phyloP scores from a whole-genome alignment of 2,888 invertebrate genomes.

The Ypsolopha scabrella region DNA sequence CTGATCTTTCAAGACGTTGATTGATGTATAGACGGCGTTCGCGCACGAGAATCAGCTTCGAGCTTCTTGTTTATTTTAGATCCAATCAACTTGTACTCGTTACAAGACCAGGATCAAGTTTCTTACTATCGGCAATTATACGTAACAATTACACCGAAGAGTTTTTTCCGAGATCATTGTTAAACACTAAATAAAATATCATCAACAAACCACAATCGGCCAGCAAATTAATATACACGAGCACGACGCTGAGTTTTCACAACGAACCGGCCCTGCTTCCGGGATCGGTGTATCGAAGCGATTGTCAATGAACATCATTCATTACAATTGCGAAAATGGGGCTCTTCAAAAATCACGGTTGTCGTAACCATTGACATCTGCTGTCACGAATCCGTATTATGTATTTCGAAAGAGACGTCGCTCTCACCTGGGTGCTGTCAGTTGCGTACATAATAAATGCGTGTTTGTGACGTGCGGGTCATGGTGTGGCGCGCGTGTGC shows the following conservation, averaged over 20 bases:
- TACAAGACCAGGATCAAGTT: neutral
- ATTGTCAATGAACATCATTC: constrained; percentile 53
- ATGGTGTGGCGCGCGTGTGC: constrained; percentile 26
- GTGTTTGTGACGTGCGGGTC: constrained; percentile 40
- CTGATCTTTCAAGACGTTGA: neutral
- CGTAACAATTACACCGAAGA: neutral
- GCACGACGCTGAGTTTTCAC: constrained; percentile 41
- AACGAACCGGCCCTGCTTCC: constrained; percentile 60
- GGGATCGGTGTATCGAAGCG: constrained; percentile 37
- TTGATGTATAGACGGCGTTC: no score
- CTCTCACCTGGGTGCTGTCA: constrained; percentile 65
- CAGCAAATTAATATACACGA: constrained; percentile 46
- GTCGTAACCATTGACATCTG: constrained; percentile 16
- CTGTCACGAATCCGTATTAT: constrained; percentile 2
- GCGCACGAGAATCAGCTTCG: neutral
- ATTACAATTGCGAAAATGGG: neutral
- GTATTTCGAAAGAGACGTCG: constrained; percentile 15
- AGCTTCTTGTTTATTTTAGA: neutral
- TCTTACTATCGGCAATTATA: neutral
- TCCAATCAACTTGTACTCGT: neutral
- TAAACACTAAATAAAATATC: neutral
- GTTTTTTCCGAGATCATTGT: neutral
- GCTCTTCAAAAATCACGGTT: neutral
- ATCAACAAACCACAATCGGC: neutral
- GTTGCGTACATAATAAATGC: constrained; percentile 60